phyloP scores from a whole-genome alignment of 2,113 vertebrate species.

The Shinisaurus crocodilurus region DNA sequence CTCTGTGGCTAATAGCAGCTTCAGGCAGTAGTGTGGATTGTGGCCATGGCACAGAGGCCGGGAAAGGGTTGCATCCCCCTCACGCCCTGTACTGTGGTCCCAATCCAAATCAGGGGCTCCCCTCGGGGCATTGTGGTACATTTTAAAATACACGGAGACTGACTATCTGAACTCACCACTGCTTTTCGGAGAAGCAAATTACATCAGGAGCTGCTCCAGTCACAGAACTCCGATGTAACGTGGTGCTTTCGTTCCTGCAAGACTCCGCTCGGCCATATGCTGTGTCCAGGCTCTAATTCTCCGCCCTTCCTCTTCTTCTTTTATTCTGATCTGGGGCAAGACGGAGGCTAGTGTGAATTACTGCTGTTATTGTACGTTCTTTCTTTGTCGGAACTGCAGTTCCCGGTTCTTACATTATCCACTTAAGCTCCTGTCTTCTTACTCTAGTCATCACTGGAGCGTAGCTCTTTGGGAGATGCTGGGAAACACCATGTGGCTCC shows the following conservation, averaged over 20 bases:
- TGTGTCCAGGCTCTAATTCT: not conserved
- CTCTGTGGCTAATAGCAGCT: not conserved
- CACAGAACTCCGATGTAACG: too few relatives aligned
- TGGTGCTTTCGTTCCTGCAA: too few relatives aligned
- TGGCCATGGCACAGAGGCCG: too few relatives aligned
- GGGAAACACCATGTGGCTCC: not conserved
- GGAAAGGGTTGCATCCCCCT: not conserved
- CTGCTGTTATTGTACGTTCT: not conserved
- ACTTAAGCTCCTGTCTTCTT: not conserved
- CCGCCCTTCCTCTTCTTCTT: not conserved
- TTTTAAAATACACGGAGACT: not conserved
- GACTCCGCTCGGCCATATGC: not conserved
- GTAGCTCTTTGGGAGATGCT: not conserved
- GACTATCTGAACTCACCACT: not conserved
- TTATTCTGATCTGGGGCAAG: not conserved
- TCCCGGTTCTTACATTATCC: not conserved
- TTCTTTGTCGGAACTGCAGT: not conserved
- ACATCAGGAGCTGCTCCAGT: not conserved
- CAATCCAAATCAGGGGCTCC: not conserved
- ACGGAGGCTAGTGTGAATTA: not conserved
- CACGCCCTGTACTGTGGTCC: not conserved
- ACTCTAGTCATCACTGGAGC: not conserved
- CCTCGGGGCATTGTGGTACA: not conserved
- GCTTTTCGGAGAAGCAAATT: not conserved
- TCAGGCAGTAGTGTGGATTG: not conserved